Base-by-base conservation (phyloP, 2,888 invertebrate species). In the Embidobia sp. region DNA sequence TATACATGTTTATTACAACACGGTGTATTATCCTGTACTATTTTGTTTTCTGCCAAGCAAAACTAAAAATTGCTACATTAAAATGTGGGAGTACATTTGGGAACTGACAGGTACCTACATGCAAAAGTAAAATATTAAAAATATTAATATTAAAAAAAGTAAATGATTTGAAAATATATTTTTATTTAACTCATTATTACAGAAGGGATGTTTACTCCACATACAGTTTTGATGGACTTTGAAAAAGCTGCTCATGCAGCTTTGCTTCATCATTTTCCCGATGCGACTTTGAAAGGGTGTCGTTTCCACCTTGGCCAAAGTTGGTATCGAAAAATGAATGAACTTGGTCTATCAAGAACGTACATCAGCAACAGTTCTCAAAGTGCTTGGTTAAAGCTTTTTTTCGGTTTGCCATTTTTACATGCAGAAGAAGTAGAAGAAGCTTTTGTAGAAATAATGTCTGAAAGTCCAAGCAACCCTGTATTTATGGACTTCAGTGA, bases 251-350 rank as follows among this genome's bases (percentile, higher is more conserved):
- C 18, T 18, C 40, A 40, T 18, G 18, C 16, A 40, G 40, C 15
- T 18, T 18, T 40, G 8, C 22, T 19, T 44, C 44, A 44, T 44
- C 44, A 44, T 44, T 44, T 44, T 44, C 44, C 44, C 5, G 11
- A 44, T 44, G 44, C 44, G 5, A 22, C 16, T 6, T 10, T 44
- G 11, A 44, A 44, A 22, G 44, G 44, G 26, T 44, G 26, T 11
- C 44, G 44, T 22, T 44, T 44, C 22, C 44, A 44, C 7, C 5
- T 44, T 6, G 3, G 3, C 6, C 37, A 53, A 53, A n/a, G 5
- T 13, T 53, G 46, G 63, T 63, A 63, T 18, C 10, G 27, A n/a
- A 35, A 33, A 48, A 63, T 48, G 1, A 46, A 46, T 22, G 31
- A 61, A 61, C 61, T 48, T 11, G 42, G 31, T 1, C 6, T 61